Conservation (phyloP, 2,113 vertebrate genomes). For the Onychostoma macrolepis region DNA sequence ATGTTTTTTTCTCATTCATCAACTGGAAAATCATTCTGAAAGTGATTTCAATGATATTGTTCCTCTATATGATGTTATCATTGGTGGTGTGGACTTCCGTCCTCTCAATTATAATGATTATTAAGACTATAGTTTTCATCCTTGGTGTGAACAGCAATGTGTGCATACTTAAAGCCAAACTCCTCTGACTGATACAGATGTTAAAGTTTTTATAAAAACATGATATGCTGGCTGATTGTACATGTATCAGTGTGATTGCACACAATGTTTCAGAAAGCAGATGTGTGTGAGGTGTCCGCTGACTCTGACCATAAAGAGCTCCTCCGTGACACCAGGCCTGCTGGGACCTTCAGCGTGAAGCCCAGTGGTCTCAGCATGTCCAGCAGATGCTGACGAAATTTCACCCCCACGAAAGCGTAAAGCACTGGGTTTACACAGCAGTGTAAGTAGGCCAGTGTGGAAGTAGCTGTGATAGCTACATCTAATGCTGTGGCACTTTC, state of each 20-base stretch:
- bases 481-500: slow-evolving; percentile 58
- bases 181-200: neutral
- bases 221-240: neutral
- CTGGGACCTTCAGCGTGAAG: slow-evolving; percentile 64
- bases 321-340: slow-evolving; percentile 55
- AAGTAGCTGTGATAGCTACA: slow-evolving; percentile 69
- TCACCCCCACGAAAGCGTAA: slow-evolving; percentile 85
- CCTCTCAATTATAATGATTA: neutral
- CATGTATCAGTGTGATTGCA: neutral
- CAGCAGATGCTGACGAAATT: slow-evolving; percentile 82
- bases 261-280: slow-evolving; percentile 68
- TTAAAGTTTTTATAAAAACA: neutral
- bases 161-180: neutral
- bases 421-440: slow-evolving; percentile 88
- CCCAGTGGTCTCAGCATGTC: slow-evolving; percentile 72
- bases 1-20: neutral
- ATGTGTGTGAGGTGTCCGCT: slow-evolving; percentile 77
- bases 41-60: neutral
- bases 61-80: neutral
- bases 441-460: slow-evolving; percentile 79
- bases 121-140: neutral
- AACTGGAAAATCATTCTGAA: neutral
- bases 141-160: neutral
- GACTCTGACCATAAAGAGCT: slow-evolving; percentile 83
- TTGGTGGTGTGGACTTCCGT: neutral